These are phyloP conservation scores for Flabesymbios commensalis DNA, from an alignment of 2,888 invertebrate species.

Conservation along the genomic window DNA sequence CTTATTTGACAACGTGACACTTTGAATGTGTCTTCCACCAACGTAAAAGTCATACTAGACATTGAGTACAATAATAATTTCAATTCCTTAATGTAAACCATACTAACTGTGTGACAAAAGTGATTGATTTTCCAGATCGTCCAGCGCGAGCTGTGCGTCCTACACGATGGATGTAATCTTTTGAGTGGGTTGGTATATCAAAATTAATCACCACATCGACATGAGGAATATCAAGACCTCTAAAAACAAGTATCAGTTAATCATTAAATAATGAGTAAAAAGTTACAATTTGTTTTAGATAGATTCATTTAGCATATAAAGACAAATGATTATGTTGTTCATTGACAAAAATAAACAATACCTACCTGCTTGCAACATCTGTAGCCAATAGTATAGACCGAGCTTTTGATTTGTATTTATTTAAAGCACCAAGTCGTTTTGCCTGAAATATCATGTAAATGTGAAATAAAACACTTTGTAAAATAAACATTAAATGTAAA, in stretches of 20 bases:
- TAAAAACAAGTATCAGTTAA: slow-evolving; percentile 53
- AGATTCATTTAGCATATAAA: not conserved
- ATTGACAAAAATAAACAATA: no score
- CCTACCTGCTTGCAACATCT: slow-evolving; percentile 92
- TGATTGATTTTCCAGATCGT: slow-evolving; percentile 89
- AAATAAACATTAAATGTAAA: not conserved
- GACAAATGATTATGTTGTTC: not conserved
- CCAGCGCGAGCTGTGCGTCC: slow-evolving; percentile 94
- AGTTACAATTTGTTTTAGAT: not conserved
- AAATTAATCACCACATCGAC: slow-evolving; percentile 97
- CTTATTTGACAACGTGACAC: no score
- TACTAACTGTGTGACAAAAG: slow-evolving; percentile 85
- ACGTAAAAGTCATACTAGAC: no score
- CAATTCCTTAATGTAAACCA: not conserved
- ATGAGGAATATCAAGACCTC: slow-evolving; percentile 97
- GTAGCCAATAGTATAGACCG: slow-evolving; percentile 96
- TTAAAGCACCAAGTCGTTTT: slow-evolving; percentile 89
- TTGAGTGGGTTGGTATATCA: slow-evolving; percentile 97
- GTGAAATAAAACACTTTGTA: not conserved
- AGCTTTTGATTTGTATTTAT: slow-evolving; percentile 93
- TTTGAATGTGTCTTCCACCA: no score
- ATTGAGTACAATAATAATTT: no score
- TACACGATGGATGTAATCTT: slow-evolving; percentile 98
- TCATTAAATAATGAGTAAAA: not conserved
- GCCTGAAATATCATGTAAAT: slow-evolving; percentile 64